Base-by-base conservation (phyloP, 2,797 vertebrate genomes). In the Oreortyx pictus region DNA sequence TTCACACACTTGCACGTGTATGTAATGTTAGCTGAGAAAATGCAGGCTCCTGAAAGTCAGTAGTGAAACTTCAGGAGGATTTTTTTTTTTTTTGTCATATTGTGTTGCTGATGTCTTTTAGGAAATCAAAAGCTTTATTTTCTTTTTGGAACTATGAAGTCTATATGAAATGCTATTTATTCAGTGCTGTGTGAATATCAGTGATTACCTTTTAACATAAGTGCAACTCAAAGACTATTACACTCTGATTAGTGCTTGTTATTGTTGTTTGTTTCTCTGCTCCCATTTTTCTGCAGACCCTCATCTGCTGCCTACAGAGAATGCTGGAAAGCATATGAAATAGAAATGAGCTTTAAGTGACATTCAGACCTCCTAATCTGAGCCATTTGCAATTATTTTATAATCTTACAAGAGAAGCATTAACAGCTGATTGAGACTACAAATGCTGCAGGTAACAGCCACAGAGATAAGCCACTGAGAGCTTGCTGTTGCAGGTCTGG, bases 231-330 rank as follows among this genome's bases (percentile, higher is more conserved):
- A 74, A 94, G 95, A 95, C 93, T 95, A 84, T 93, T 95, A 84
- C 8, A 84, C 77, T 86, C 96, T 96, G 92, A 96, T 96, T 96
- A 96, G 88, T 73, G 62, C 91, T 94, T 95, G 88, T 90, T 96
- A 88, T 94, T 96, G 86, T 94, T 95, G 91, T 96, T 96, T 96
- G 74, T 95, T 96, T 95, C 96, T 77, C 88, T 78, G 76, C 60
- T 93, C 67, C 73, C 83, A 82, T 93, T 93, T 91, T 93, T 91
- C 90, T 89, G 85, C 87, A 93, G 92, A 79, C 86, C 47, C 80
- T 92, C 67, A 94, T 94, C 82, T 95, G 89, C 87, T 95, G 89
- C 93, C 92, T 91, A 93, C 46, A 60, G 93, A 89, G 93, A 85
- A 92, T 47, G 64, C 65, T 78, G 41, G 90, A 85, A 78, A 82